Evolutionary conservation across 2,113 vertebrate species (phyloP).

Genomic region (Cinclus mexicanus): DNA sequence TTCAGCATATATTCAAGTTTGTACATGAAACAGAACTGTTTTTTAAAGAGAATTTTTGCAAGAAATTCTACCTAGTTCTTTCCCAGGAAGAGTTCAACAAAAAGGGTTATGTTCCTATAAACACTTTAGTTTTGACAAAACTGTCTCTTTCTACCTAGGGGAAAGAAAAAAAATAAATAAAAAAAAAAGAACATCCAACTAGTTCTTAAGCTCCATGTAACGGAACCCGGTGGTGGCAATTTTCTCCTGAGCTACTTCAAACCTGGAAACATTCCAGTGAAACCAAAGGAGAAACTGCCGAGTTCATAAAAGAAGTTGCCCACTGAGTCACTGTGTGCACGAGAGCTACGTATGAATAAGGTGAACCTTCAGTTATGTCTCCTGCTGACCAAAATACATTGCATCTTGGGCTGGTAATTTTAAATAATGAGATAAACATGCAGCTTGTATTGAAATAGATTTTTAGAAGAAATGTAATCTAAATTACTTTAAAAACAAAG

Average conservation of each 20-base stretch:
- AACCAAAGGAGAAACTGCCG: background rate
- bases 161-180: background rate
- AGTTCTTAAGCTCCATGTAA: background rate
- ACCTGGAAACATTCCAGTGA: background rate
- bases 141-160: background rate
- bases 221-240: background rate
- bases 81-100: background rate
- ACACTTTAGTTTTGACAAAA: background rate
- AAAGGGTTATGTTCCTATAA: background rate
- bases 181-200: background rate
- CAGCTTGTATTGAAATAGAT: background rate
- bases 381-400: background rate
- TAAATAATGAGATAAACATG: background rate
- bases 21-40: background rate
- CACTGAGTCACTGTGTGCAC: background rate
- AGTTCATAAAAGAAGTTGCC: background rate
- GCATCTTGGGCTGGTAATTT: background rate
- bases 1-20: background rate
- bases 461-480: background rate
- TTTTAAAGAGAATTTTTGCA: background rate
- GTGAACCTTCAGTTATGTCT: background rate
- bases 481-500: background rate
- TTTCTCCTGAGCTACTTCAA: background rate
- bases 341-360: accelerated
- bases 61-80: background rate